These are phyloP conservation scores for Synanthedon andrenaeformis DNA, from an alignment of 2,888 invertebrate species.

Conservation along the genomic window DNA sequence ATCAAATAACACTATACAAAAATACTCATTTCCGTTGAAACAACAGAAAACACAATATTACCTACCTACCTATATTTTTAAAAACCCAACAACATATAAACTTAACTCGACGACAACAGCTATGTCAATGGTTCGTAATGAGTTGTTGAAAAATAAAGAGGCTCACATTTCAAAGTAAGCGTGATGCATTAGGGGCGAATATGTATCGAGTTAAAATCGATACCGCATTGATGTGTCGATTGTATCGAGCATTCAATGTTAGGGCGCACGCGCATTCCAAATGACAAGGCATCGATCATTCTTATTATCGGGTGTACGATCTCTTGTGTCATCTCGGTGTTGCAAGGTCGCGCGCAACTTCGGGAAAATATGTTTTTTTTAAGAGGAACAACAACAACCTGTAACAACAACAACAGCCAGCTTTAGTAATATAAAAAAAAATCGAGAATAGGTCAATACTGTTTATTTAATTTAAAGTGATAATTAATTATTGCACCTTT, in stretches of 20 bases:
- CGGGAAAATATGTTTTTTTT: no score
- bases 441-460: no score
- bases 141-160: slow-evolving; percentile 23
- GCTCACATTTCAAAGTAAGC: neutral
- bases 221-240: slow-evolving; percentile 2
- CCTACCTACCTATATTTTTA: neutral
- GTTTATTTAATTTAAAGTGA: no score
- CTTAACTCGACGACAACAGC: slow-evolving; percentile 24
- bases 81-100: slow-evolving; percentile 4
- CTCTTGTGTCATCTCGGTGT: slow-evolving; percentile 9
- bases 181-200: neutral
- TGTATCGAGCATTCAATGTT: slow-evolving; percentile 7
- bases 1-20: no score
- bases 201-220: slow-evolving; percentile 1
- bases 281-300: slow-evolving; percentile 41
- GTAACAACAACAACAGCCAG: no score
- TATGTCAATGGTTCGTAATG: slow-evolving; percentile 28
- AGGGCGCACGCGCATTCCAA: slow-evolving; percentile 10
- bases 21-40: no score
- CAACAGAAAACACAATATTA: neutral
- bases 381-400: no score
- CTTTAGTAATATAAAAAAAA: no score
- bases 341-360: slow-evolving; percentile 27
- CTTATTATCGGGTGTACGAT: slow-evolving; percentile 22
- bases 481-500: no score